Evolutionary conservation across 1,140 invertebrate genomes (phyloP).

Genomic region (Lithobius niger): DNA sequence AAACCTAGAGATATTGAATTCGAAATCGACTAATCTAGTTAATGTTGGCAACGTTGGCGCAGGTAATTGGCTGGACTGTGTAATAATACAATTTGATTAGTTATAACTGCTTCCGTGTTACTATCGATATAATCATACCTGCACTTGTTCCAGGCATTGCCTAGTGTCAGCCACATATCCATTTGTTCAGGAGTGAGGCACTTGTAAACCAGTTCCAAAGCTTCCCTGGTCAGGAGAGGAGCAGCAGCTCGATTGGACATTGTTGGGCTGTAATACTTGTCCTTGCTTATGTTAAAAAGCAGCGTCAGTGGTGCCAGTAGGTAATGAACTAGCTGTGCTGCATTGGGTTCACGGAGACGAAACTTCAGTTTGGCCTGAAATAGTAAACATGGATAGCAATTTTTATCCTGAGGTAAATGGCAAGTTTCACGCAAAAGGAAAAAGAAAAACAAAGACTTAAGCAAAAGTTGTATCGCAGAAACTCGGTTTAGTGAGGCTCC

Average conservation of each 20-base stretch:
- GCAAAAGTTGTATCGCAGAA: no score
- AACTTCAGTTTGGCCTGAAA: constrained; percentile 76
- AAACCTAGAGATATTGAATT: no score
- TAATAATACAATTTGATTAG: no score
- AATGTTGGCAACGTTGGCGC: no score
- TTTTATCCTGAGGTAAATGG: no score
- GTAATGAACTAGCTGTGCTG: constrained; percentile 95
- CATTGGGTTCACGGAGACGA: constrained; percentile 97
- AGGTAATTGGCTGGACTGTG: no score
- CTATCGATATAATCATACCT: no score
- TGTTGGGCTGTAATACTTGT: constrained; percentile 39
- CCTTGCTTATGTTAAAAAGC: constrained; percentile 87
- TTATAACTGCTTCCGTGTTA: no score
- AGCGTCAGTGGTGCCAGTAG: constrained; percentile 92
- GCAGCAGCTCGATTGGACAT: constrained; percentile 73
- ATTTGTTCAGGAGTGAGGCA: constrained; percentile 96
- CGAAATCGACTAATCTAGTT: no score
- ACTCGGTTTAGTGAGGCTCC: no score
- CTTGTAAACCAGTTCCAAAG: constrained; percentile 85
- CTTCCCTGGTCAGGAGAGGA: constrained; percentile 82
- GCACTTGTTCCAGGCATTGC: constrained; percentile 79
- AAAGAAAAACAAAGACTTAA: background rate
- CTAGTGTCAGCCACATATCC: constrained; percentile 92
- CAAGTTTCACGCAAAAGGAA: no score
- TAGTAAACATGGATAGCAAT: no score